Conservation (phyloP, 2,888 invertebrate species). For the Pterostichus madidus region DNA sequence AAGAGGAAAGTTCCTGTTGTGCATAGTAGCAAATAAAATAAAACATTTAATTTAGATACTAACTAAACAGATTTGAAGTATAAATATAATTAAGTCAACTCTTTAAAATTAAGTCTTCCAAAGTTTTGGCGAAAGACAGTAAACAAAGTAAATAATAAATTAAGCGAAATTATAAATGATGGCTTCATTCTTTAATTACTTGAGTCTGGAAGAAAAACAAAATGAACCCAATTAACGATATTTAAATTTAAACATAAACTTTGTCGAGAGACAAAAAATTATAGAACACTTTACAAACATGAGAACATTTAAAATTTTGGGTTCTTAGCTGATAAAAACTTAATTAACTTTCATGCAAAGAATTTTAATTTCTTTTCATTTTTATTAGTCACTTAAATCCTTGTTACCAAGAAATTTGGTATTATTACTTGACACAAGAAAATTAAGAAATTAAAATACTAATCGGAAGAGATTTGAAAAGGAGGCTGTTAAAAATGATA, state of each 20-base stretch:
- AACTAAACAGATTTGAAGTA: slow-evolving; percentile 28
- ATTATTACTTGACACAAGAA: too few relatives aligned
- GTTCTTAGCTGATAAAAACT: slow-evolving; percentile 33
- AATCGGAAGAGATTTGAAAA: too few relatives aligned
- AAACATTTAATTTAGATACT: too few relatives aligned
- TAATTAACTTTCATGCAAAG: slow-evolving; percentile 27
- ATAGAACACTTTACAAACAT: slow-evolving; percentile 23
- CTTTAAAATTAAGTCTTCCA: not conserved
- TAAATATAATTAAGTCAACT: slow-evolving; percentile 6
- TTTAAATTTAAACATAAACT: slow-evolving; percentile 34
- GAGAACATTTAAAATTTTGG: not conserved
- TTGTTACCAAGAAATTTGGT: not conserved
- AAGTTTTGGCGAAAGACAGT: slow-evolving; percentile 9
- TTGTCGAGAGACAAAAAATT: slow-evolving; percentile 2
- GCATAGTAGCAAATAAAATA: too few relatives aligned
- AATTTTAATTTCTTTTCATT: slow-evolving; percentile 27
- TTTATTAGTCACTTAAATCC: not conserved
- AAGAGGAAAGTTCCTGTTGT: too few relatives aligned
- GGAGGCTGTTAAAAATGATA: too few relatives aligned
- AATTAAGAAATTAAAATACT: too few relatives aligned
- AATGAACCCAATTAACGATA: slow-evolving; percentile 48
- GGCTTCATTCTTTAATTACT: slow-evolving; percentile 39
- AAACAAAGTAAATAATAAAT: slow-evolving; percentile 42
- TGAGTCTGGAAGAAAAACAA: slow-evolving; percentile 22
- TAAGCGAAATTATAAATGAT: slow-evolving; percentile 25